These are phyloP conservation scores for Centrocercus urophasianus DNA, from an alignment of 2,113 vertebrate genomes.

Conservation along the genomic window DNA sequence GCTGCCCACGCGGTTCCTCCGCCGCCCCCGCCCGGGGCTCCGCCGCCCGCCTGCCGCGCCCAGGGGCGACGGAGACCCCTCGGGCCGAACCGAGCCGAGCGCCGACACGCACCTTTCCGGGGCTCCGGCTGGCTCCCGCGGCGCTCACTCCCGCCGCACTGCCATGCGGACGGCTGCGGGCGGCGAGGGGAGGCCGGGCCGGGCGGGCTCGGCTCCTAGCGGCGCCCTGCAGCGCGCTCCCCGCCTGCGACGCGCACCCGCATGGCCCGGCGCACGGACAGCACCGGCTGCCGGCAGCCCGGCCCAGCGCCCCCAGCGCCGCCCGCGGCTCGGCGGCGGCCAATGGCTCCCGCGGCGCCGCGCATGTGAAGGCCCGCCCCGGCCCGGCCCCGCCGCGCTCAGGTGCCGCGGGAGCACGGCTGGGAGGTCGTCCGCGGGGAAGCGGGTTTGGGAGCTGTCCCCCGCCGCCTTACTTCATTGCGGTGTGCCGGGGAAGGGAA, in stretches of 20 bases:
- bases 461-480: no score
- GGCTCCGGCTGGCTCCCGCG: background rate
- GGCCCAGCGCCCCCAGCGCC: background rate
- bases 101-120: background rate
- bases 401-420: no score
- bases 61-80: background rate
- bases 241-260: background rate
- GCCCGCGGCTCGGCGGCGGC: background rate
- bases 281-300: background rate
- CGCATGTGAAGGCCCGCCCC: slow-evolving; percentile 5
- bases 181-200: background rate
- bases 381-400: background rate
- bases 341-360: slow-evolving; percentile 8
- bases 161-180: background rate
- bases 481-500: background rate
- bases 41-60: no score
- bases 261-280: slow-evolving; percentile 1
- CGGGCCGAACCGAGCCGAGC: background rate
- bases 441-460: background rate
- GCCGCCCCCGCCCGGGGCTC: no score
- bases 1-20: no score
- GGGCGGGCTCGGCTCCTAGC: background rate
- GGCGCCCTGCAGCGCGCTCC: slow-evolving; percentile 1
- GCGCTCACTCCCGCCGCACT: background rate
- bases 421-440: no score